Conservation (phyloP, 2,113 vertebrate genomes). For the Sialia sialis region DNA sequence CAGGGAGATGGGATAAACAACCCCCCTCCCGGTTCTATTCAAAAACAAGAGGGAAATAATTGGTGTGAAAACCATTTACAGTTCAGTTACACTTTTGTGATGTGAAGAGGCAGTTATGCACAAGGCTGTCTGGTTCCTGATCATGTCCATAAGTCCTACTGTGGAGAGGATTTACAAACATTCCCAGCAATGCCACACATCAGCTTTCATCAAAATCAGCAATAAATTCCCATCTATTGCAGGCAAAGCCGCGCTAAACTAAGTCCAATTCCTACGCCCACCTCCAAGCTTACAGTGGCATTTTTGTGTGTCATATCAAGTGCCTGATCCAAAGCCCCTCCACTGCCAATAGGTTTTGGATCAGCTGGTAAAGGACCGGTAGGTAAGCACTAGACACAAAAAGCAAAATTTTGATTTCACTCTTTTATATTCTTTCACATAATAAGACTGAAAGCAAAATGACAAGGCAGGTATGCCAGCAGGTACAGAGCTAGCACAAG, state of each 20-base stretch:
- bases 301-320: not conserved
- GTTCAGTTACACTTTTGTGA: slow-evolving; percentile 30
- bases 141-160: fast-evolving
- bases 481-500: not conserved
- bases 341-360: not conserved
- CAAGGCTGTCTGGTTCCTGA: not conserved
- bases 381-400: fast-evolving
- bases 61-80: slow-evolving; percentile 55
- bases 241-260: not conserved
- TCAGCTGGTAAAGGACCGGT: not conserved
- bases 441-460: not conserved
- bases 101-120: slow-evolving; percentile 6
- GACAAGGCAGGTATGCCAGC: not conserved
- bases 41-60: slow-evolving; percentile 34
- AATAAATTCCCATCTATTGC: not conserved
- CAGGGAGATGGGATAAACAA: slow-evolving; percentile 20
- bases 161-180: not conserved
- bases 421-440: not conserved
- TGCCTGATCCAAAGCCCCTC: not conserved
- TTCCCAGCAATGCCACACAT: not conserved
- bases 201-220: not conserved
- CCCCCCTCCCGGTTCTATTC: not conserved
- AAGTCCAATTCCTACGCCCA: not conserved
- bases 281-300: not conserved
- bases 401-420: not conserved